A percentile compares a stretch with the other conserved stretches of the same genome.
These are phyloP conservation scores for Euura saliciscinereae DNA, from an alignment of 1,140 invertebrate species.

Conservation along the genomic window DNA sequence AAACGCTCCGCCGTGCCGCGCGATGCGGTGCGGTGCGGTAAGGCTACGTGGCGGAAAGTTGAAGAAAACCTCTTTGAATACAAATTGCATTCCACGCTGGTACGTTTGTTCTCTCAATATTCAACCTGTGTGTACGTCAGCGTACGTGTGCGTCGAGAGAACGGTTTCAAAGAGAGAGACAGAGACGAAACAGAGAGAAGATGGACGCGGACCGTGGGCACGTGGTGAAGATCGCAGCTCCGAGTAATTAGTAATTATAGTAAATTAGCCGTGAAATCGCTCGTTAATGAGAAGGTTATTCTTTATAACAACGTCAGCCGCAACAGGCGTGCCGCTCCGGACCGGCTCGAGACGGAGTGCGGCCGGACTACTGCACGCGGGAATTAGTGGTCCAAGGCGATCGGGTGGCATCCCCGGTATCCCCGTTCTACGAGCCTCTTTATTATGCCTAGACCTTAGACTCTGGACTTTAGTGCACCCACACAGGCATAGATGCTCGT, in stretches of 20 bases:
- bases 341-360: neutral
- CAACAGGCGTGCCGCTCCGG: neutral
- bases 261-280: conserved; percentile 28
- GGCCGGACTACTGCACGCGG: neutral
- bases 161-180: no score
- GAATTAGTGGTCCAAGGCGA: conserved; percentile 6
- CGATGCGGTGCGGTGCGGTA: neutral
- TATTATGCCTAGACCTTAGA: neutral
- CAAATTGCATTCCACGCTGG: neutral
- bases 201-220: neutral
- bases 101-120: conserved; percentile 7
- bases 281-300: conserved; percentile 23
- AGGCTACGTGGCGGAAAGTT: neutral
- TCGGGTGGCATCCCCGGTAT: neutral
- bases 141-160: neutral
- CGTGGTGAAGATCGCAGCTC: conserved; percentile 4
- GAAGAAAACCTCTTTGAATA: conserved; percentile 7
- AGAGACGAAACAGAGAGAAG: no score
- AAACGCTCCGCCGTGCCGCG: neutral
- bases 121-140: neutral
- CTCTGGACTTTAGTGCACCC: neutral
- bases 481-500: no score
- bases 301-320: conserved; percentile 1
- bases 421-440: neutral
- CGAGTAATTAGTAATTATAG: conserved; percentile 20